Percentiles rank a stretch among this genome's conserved stretches.
phyloP scores from a whole-genome alignment of 2,113 vertebrate species.

The Ancistrus triradiatus region DNA sequence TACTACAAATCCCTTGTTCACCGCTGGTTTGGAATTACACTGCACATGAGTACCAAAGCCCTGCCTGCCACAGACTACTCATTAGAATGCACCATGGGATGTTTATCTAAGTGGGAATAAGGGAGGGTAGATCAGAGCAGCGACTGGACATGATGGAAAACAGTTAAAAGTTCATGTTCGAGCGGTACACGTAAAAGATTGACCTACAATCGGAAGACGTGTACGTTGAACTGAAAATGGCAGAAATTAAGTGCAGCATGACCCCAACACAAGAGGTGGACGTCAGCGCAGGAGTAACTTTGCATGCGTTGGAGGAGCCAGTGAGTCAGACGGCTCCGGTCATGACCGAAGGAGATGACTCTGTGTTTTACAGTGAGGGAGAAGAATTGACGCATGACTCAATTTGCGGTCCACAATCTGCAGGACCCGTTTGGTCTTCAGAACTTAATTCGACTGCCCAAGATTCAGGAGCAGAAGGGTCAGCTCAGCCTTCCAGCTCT shows the following conservation, averaged over 20 bases:
- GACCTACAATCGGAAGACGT: no score
- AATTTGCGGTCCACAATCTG: not conserved
- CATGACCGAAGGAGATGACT: slow-evolving; percentile 61
- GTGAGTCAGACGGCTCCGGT: slow-evolving; percentile 30
- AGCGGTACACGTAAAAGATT: no score
- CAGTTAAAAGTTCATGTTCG: not conserved
- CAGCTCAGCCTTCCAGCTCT: not conserved
- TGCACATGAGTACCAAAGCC: slow-evolving; percentile 64
- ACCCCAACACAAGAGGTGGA: slow-evolving; percentile 45
- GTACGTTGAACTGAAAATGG: slow-evolving; percentile 10
- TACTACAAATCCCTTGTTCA: slow-evolving; percentile 78
- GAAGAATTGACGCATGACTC: slow-evolving; percentile 43
- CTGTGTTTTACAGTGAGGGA: slow-evolving; percentile 61
- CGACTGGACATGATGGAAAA: slow-evolving; percentile 35
- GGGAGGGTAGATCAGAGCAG: slow-evolving; percentile 29
- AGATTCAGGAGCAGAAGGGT: slow-evolving; percentile 8
- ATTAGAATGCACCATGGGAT: slow-evolving; percentile 60
- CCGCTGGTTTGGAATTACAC: slow-evolving; percentile 65
- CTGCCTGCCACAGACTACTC: slow-evolving; percentile 58
- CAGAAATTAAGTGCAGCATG: slow-evolving; percentile 11
- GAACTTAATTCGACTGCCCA: not conserved
- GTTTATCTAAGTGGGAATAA: slow-evolving; percentile 60
- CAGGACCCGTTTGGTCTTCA: not conserved
- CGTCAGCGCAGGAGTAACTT: slow-evolving; percentile 46
- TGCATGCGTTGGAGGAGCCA: slow-evolving; percentile 27